Evolutionary conservation across 2,113 vertebrate species (phyloP).

Genomic region (Percopsis transmontana): DNA sequence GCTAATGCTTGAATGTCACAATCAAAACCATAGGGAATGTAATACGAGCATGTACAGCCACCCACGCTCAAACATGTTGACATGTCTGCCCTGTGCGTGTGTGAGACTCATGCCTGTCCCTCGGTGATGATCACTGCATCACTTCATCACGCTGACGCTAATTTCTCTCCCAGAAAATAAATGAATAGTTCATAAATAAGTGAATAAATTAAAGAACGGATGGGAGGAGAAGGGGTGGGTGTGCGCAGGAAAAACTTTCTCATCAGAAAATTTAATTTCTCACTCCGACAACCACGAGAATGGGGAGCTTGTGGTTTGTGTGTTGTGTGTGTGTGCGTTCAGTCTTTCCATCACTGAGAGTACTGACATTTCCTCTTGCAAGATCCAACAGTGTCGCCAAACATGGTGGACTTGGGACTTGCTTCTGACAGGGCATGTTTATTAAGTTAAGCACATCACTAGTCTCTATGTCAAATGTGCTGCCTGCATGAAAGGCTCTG

Average conservation of each 20-base stretch:
- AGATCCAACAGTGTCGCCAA: too few relatives aligned
- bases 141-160: conserved; percentile 76
- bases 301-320: conserved; percentile 46
- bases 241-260: conserved; percentile 74
- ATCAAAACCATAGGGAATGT: conserved; percentile 41
- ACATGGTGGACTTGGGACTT: neutral
- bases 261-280: conserved; percentile 84
- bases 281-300: conserved; percentile 80
- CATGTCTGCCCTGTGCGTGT: conserved; percentile 11
- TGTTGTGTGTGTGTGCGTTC: conserved; percentile 19
- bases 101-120: conserved; percentile 41
- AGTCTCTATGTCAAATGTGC: neutral
- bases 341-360: too few relatives aligned
- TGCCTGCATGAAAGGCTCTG: neutral
- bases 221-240: conserved; percentile 66
- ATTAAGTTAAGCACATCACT: neutral
- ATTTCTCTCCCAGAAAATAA: conserved; percentile 76
- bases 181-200: conserved; percentile 81
- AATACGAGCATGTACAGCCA: neutral
- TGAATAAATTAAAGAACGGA: conserved; percentile 78
- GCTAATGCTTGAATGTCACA: conserved; percentile 33
- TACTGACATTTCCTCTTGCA: too few relatives aligned
- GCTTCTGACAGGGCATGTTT: neutral
- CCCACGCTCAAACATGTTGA: too few relatives aligned
- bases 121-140: conserved; percentile 61